phyloP scores from a whole-genome alignment of 2,797 vertebrate genomes.

The Carcharodon carcharias region DNA sequence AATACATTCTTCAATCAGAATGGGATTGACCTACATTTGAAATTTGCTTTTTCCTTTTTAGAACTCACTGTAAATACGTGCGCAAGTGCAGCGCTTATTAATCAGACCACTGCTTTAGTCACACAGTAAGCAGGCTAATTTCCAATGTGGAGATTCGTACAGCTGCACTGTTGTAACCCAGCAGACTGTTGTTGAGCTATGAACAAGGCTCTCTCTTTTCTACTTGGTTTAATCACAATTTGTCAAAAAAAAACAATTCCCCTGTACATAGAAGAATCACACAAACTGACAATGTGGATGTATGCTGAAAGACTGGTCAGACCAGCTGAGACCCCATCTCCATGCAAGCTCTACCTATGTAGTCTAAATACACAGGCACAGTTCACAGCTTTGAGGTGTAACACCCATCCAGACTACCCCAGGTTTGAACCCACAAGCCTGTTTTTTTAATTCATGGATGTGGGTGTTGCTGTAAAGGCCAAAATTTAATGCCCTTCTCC shows the following conservation, averaged over 20 bases:
- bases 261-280: background rate
- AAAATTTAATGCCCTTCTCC: background rate
- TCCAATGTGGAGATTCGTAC: background rate
- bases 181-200: background rate
- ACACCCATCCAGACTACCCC: background rate
- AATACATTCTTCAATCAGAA: background rate
- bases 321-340: background rate
- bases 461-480: background rate
- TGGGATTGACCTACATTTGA: slow-evolving; percentile 17
- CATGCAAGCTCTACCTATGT: background rate
- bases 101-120: background rate
- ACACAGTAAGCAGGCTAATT: background rate
- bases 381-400: background rate
- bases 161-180: background rate
- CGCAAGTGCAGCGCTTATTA: background rate
- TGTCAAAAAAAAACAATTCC: background rate
- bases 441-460: background rate
- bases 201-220: background rate
- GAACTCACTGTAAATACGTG: background rate
- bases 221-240: background rate
- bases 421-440: background rate
- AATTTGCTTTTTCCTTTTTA: background rate
- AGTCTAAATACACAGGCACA: background rate
- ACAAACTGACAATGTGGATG: background rate
- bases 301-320: background rate